These are phyloP conservation scores for Cliona cf. orientalis DNA, from an alignment of 37 sponge, comb jelly and placozoan genomes.

Conservation along the genomic window DNA sequence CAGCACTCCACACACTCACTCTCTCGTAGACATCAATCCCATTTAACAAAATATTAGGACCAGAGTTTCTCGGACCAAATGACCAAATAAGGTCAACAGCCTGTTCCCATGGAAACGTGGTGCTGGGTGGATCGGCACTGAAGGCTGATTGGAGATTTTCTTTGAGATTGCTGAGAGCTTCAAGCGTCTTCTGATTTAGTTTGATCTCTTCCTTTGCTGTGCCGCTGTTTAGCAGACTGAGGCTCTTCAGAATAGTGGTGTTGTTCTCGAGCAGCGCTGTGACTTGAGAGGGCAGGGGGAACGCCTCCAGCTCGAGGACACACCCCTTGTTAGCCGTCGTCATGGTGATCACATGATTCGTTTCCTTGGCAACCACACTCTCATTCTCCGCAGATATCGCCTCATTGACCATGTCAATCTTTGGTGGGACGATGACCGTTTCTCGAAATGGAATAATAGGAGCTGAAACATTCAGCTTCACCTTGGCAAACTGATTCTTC, in stretches of 20 bases:
- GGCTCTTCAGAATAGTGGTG: constrained; percentile 48
- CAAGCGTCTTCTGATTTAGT: constrained; percentile 35
- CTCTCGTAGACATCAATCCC: constrained; percentile 53
- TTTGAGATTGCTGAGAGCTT: constrained; percentile 42
- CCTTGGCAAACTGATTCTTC: constrained; percentile 49
- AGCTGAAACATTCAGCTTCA: constrained; percentile 87
- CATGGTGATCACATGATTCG: constrained; percentile 6
- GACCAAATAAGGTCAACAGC: constrained; percentile 82
- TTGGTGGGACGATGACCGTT: constrained; percentile 85
- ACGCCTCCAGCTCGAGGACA: constrained; percentile 55
- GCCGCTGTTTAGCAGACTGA: constrained; percentile 18
- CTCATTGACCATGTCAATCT: constrained; percentile 90
- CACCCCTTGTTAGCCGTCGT: constrained; percentile 67
- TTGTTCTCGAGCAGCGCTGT: constrained; percentile 46
- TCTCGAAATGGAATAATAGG: constrained; percentile 97
- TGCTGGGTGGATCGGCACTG: background rate
- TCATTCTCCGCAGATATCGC: constrained; percentile 65
- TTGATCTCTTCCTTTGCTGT: background rate
- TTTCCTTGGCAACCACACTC: background rate
- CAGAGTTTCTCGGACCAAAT: constrained; percentile 87
- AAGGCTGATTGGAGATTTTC: constrained; percentile 38
- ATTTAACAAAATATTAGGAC: constrained; percentile 92
- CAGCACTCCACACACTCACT: constrained; percentile 67
- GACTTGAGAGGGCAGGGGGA: constrained; percentile 67
- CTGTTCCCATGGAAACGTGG: constrained; percentile 44